Percentiles rank a stretch among this genome's conserved stretches.
Conservation (phyloP, 1,140 invertebrate species). For the Ooceraea biroi region DNA sequence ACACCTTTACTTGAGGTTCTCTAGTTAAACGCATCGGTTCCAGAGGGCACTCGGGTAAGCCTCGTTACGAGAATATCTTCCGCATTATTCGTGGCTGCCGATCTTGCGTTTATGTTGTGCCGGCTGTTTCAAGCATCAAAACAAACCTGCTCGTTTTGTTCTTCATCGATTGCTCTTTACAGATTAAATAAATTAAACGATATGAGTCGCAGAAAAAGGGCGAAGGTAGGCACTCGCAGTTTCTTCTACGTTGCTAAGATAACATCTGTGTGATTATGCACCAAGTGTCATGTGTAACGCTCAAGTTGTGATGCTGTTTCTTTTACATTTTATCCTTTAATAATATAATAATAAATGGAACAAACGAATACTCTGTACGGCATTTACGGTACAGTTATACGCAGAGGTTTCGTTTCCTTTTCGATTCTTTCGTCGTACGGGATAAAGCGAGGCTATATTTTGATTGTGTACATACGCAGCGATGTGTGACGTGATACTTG, state of each 20-base stretch:
- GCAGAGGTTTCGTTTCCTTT: background rate
- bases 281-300: background rate
- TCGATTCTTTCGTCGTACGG: background rate
- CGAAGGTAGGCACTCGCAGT: slow-evolving; percentile 86
- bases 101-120: slow-evolving; percentile 59
- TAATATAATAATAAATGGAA: background rate
- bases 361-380: background rate
- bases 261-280: background rate
- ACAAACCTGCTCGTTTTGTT: slow-evolving; percentile 75
- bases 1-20: too few relatives aligned
- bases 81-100: slow-evolving; percentile 15
- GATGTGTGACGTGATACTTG: slow-evolving; percentile 9
- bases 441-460: slow-evolving; percentile 8
- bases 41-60: background rate
- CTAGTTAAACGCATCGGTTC: too few relatives aligned
- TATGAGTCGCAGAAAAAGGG: slow-evolving; percentile 90
- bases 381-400: background rate
- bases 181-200: slow-evolving; percentile 67
- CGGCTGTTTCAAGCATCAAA: slow-evolving; percentile 82
- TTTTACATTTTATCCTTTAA: background rate
- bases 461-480: slow-evolving; percentile 22
- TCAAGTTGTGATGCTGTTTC: background rate
- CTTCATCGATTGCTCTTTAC: slow-evolving; percentile 5
- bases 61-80: background rate
- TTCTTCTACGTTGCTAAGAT: background rate